phyloP scores from a whole-genome alignment of 2,888 invertebrate species.

The Platycnemis pennipes region DNA sequence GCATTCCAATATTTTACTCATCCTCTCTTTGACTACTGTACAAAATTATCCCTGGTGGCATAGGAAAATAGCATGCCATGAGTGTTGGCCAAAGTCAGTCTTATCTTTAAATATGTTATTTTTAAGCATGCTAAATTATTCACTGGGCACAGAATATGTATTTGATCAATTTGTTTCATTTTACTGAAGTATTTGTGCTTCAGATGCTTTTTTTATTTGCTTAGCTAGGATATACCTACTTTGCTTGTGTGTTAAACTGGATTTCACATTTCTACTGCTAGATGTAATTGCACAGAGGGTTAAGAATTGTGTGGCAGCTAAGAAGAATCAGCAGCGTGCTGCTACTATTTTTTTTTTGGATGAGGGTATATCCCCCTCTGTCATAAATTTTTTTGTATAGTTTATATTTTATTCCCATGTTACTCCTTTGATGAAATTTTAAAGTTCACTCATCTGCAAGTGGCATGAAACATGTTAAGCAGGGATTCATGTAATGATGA shows the following conservation, averaged over 20 bases:
- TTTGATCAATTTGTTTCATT: too few relatives aligned
- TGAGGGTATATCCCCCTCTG: background rate
- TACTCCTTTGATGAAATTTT: slow-evolving; percentile 19
- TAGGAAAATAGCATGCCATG: background rate
- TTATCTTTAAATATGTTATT: background rate
- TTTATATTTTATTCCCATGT: slow-evolving; percentile 53
- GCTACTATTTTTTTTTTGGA: background rate
- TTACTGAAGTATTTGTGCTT: too few relatives aligned
- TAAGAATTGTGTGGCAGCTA: background rate
- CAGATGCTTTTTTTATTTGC: too few relatives aligned
- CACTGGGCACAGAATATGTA: too few relatives aligned
- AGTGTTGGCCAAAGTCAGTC: background rate
- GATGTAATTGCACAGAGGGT: background rate
- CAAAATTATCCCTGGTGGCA: background rate
- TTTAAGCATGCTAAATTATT: too few relatives aligned
- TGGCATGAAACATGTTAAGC: background rate
- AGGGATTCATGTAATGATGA: slow-evolving; percentile 32
- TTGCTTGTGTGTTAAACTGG: too few relatives aligned
- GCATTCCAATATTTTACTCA: background rate
- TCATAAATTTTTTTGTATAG: slow-evolving; percentile 28
- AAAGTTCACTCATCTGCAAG: background rate
- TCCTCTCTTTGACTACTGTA: background rate
- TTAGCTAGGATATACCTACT: too few relatives aligned
- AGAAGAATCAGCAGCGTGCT: background rate
- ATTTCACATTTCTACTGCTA: too few relatives aligned